Evolutionary conservation across 2,888 invertebrate genomes (phyloP).

Genomic region (Caenorhabditis imperialis): DNA sequence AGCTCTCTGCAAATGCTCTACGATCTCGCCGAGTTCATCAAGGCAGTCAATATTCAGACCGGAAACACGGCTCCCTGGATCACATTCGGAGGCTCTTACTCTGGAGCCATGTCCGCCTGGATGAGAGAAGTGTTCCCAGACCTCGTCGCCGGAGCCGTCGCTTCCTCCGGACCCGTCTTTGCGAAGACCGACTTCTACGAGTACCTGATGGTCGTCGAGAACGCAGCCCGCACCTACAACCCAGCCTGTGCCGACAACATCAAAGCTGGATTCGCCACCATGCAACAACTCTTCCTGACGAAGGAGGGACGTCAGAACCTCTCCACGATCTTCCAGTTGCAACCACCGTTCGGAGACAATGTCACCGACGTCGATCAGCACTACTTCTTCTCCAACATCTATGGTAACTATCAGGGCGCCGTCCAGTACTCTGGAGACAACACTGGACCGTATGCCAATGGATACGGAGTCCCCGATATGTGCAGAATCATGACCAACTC

Average conservation of each 20-base stretch:
- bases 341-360: slow-evolving; percentile 53
- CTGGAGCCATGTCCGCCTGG: slow-evolving; percentile 54
- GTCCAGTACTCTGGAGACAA: slow-evolving; percentile 97
- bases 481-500: slow-evolving; percentile 84
- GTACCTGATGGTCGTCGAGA: slow-evolving; percentile 59
- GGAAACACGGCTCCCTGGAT: slow-evolving; percentile 85
- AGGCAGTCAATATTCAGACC: slow-evolving; percentile 82
- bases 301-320: slow-evolving; percentile 47
- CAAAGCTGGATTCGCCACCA: slow-evolving; percentile 46
- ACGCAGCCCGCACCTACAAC: slow-evolving; percentile 50
- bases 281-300: slow-evolving; percentile 46
- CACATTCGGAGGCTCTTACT: slow-evolving; percentile 89
- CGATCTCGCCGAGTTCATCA: slow-evolving; percentile 89
- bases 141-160: slow-evolving; percentile 88
- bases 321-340: slow-evolving; percentile 43
- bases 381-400: slow-evolving; percentile 87
- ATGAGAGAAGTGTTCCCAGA: slow-evolving; percentile 87
- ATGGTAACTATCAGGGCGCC: slow-evolving; percentile 88
- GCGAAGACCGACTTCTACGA: slow-evolving; percentile 87
- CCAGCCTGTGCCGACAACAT: slow-evolving; percentile 50
- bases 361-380: slow-evolving; percentile 81
- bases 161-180: slow-evolving; percentile 89
- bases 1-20: slow-evolving; percentile 83
- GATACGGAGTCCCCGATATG: slow-evolving; percentile 87
- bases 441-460: slow-evolving; percentile 80